Base-by-base conservation (phyloP, 2,888 invertebrate genomes). In the Nomada ferruginata region DNA sequence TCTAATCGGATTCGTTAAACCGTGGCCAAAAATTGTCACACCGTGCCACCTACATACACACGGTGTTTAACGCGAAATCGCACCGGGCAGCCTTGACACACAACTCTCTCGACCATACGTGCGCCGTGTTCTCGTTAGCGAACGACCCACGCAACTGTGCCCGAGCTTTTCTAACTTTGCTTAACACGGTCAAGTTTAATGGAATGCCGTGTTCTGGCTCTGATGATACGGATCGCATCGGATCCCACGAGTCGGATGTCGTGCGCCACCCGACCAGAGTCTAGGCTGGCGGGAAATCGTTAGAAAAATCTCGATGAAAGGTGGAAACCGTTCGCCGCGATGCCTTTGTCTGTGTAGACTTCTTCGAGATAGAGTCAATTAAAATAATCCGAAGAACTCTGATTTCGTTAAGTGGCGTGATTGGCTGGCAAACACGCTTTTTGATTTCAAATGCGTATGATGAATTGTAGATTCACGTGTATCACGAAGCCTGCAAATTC, bases 101-200 rank as follows among this genome's bases (percentile, higher is more conserved):
- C 60, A 83, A 76, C 59, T 69, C 20, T 11, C 60, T 52, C 50
- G 59, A 23, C 29, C 44, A 44, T 42, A 69, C 50, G 53, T 44
- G 63, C 53, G 52, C 18, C n/a, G 59, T 42, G 77, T 42, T 71
- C 75, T 77, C 59, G 77, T 77, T 83, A 71, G 23, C 44, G 42
- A 29, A 44, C 63, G 42, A 55, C 69, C 76, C 69, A 72, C 72
- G 74, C 60, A 36, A 55, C 26, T 59, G 18, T n/a, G 15, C 52
- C 18, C 18, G 47, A 59, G 76, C 69, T 76, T 76, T 76, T 69
- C 81, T 66, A 60, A 57, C 47, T 29, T 60, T 10, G 70, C 42
- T 66, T 70, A 72, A 70, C 73, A 69, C 73, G 81, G 76, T 73
- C 82, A 83, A 83, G 82, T 83, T 81, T 83, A 76, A 80, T 50